phyloP scores from a whole-genome alignment of 2,797 vertebrate genomes.

The Pempheris klunzingeri region DNA sequence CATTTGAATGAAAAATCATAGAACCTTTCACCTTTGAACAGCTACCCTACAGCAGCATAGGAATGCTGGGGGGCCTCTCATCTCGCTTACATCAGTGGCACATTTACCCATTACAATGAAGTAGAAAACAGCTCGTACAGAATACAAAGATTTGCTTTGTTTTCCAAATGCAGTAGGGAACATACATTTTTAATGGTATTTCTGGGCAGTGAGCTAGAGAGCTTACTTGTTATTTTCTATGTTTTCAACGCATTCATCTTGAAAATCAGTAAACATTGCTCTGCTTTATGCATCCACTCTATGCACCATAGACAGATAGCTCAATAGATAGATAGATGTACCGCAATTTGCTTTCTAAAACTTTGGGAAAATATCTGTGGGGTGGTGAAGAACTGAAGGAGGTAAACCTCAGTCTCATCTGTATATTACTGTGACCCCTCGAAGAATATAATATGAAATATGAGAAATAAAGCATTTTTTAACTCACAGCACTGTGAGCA shows the following conservation, averaged over 20 bases:
- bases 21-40: conserved; percentile 12
- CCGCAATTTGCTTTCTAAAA: too few relatives aligned
- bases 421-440: conserved; percentile 22
- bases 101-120: conserved; percentile 20
- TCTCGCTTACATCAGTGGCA: conserved; percentile 8
- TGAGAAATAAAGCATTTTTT: conserved; percentile 65
- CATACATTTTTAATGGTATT: conserved; percentile 41
- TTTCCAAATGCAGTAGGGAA: conserved; percentile 19
- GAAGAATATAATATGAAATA: conserved; percentile 41
- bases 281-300: neutral
- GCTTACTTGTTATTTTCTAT: conserved; percentile 15
- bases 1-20: conserved; percentile 1
- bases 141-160: conserved; percentile 20
- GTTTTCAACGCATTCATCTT: conserved; percentile 7
- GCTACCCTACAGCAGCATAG: neutral
- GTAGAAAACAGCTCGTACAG: neutral
- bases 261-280: conserved; percentile 1
- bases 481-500: conserved; percentile 45
- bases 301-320: neutral
- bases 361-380: too few relatives aligned
- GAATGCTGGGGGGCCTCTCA: conserved; percentile 1
- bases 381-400: neutral
- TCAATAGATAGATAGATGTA: neutral
- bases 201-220: neutral
- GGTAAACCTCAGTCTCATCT: conserved; percentile 19